Evolutionary conservation across 2,888 invertebrate genomes (phyloP).

Genomic region (Malacosoma neustria): DNA sequence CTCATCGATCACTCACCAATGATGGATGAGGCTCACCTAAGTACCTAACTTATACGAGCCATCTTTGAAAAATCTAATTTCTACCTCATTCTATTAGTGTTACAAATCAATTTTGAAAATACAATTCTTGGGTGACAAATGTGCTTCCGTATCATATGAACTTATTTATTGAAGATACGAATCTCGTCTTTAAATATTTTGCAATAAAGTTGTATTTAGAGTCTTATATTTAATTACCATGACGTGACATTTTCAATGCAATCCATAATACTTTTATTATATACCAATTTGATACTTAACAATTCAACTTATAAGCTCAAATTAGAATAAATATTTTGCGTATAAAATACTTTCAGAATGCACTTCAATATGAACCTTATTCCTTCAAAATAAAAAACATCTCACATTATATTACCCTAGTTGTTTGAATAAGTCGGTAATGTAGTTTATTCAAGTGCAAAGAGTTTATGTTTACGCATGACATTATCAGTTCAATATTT

Average conservation of each 20-base stretch:
- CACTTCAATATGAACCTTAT: neutral
- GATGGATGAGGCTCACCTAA: slow-evolving; percentile 50
- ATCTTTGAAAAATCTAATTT: slow-evolving; percentile 1
- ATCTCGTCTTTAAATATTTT: neutral
- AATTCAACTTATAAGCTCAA: no score
- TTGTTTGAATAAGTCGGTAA: slow-evolving; percentile 46
- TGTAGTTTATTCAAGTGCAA: slow-evolving; percentile 56
- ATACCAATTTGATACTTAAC: no score
- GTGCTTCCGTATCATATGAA: neutral
- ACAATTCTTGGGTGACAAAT: neutral
- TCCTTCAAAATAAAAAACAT: no score
- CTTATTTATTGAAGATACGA: neutral
- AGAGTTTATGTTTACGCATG: slow-evolving; percentile 51
- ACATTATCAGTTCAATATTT: slow-evolving; percentile 62
- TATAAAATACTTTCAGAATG: no score
- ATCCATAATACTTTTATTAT: neutral
- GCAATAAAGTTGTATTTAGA: neutral
- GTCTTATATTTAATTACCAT: neutral
- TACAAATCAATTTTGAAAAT: neutral
- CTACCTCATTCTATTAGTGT: neutral
- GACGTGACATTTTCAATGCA: neutral
- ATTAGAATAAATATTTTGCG: no score
- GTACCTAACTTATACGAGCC: slow-evolving; percentile 12
- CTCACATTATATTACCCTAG: no score
- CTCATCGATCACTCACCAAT: slow-evolving; percentile 68